phyloP scores from a whole-genome alignment of 2,113 vertebrate species.

The Spilogale gracilis region DNA sequence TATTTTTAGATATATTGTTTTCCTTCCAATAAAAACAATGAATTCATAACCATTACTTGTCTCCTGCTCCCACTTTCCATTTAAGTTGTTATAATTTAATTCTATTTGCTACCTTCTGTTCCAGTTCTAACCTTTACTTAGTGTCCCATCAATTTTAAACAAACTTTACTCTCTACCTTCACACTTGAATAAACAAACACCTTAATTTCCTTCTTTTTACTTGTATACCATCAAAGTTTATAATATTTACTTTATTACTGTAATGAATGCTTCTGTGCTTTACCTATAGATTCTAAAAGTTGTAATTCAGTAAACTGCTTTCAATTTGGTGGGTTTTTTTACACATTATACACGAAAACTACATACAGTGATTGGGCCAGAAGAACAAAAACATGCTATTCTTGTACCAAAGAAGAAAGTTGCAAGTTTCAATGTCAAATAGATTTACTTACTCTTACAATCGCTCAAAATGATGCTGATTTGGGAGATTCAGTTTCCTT shows the following conservation, averaged over 20 bases:
- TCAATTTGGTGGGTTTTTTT: neutral
- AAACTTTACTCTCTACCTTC: neutral
- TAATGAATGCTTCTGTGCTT: slow-evolving; percentile 7
- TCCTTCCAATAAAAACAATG: neutral
- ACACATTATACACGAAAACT: neutral
- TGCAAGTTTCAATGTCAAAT: neutral
- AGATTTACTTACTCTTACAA: neutral
- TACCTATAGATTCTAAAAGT: neutral
- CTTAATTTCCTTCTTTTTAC: neutral
- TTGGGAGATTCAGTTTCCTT: neutral
- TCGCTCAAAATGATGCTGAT: slow-evolving; percentile 3
- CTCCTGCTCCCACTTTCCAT: neutral
- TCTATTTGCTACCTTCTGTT: neutral
- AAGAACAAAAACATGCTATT: neutral
- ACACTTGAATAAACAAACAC: neutral
- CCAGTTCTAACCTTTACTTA: neutral
- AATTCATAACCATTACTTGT: neutral
- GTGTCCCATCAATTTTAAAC: neutral
- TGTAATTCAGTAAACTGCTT: slow-evolving; percentile 34
- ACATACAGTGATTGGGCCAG: neutral
- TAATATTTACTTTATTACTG: neutral
- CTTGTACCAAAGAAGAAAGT: neutral
- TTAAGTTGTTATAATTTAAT: neutral
- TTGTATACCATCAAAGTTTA: neutral
- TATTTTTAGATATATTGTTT: neutral